Percentiles rank a stretch among this genome's conserved stretches.
Evolutionary conservation across 2,888 invertebrate species (phyloP).

Genomic region (Argyra leucocephala): DNA sequence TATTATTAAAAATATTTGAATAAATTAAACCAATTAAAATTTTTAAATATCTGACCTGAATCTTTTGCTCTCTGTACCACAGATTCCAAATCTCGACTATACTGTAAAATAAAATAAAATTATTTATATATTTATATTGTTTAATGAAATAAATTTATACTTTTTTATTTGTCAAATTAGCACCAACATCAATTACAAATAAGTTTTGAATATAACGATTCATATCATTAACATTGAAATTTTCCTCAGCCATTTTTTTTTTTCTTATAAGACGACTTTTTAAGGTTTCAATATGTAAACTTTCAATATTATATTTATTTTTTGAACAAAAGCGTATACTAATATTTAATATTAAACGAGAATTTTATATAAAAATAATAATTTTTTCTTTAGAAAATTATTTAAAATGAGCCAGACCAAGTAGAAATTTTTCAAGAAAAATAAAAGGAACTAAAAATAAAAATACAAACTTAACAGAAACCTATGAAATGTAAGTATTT

Average conservation of each 20-base stretch:
- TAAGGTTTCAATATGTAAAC: not conserved
- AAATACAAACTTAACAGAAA: not conserved
- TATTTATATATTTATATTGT: not conserved
- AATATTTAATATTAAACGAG: too few relatives aligned
- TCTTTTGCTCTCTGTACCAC: conserved; percentile 87
- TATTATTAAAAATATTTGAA: not conserved
- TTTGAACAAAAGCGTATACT: too few relatives aligned
- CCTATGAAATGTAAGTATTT: not conserved
- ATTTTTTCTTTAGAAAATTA: not conserved
- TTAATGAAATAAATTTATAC: not conserved
- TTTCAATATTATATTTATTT: too few relatives aligned
- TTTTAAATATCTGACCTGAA: conserved; percentile 53
- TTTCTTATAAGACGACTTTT: not conserved
- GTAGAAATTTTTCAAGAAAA: not conserved
- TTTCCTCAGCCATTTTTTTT: conserved; percentile 26
- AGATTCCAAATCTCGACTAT: conserved; percentile 81
- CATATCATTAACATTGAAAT: conserved; percentile 45
- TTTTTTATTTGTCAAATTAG: conserved; percentile 88
- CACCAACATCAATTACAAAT: conserved; percentile 83
- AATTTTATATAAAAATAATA: too few relatives aligned
- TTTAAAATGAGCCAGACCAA: not conserved
- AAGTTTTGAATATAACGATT: conserved; percentile 82
- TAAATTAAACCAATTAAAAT: not conserved
- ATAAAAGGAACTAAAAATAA: conserved; percentile 2
- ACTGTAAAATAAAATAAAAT: conserved; percentile 33